Base-by-base conservation (phyloP, 1,140 invertebrate species). In the Achatina immaculata region DNA sequence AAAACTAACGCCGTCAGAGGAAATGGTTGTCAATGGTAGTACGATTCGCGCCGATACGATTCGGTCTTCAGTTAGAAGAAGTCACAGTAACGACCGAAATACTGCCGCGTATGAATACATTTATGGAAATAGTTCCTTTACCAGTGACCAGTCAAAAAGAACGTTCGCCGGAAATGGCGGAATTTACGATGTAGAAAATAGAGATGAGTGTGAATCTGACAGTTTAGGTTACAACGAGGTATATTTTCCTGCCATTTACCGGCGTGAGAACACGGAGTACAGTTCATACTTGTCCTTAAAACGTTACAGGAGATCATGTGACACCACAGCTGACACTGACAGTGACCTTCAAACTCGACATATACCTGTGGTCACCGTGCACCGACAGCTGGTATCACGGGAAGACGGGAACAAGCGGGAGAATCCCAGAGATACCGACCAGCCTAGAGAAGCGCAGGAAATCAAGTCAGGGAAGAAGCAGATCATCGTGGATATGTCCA, bases 401-500 rank as follows among this genome's bases (percentile, higher is more conserved):
- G 6, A 2, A 42, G 38, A 24, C 36, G 40, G 24, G 7, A 45
- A 24, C 0, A 71, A 0, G 38, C 6, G 0, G 34, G 45, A 36
- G 11, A 58, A 45, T 38, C 16, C 24, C 36, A 66, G 34, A 2
- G 40, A 14, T 28, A 21, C 7, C 16, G 58, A 31, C 42, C 16
- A 66, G 11, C 1, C 24, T 14, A 24, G 28, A 45, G 21, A 55
- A 40, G 24, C 4, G 51, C 58, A 48, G 68, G 11, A 24, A 45
- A 62, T 58, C 65, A 34, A 68, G 24, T 31, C 40, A 21, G 71
- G 73, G 19, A 80, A 78, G 58, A 84, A 80, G 31, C 83, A 85
- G n/a, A 88, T 89, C 45, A 74, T 86, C 36, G 82, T 89, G 0
- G 85, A 88, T 62, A 88, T 89, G 87, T 86, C 87, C 0, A 82